phyloP scores from a whole-genome alignment of 2,888 invertebrate genomes.

The Muschampia plurimacula region DNA sequence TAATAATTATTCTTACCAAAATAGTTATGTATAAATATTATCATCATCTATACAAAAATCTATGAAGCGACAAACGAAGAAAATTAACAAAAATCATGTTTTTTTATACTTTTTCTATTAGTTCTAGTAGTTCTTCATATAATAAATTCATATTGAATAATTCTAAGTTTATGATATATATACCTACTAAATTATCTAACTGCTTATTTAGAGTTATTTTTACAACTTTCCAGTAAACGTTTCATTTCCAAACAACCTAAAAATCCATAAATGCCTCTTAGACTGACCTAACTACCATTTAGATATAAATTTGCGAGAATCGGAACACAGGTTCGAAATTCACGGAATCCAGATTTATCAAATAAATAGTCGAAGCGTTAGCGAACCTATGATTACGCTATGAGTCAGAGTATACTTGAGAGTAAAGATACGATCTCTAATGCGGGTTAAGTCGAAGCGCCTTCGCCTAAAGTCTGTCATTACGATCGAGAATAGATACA shows the following conservation, averaged over 20 bases:
- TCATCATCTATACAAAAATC: no score
- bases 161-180: no score
- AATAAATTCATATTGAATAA: no score
- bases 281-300: constrained; percentile 48
- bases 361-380: constrained; percentile 63
- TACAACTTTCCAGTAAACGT: constrained; percentile 4
- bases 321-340: constrained; percentile 54
- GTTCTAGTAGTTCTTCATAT: no score
- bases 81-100: no score
- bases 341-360: constrained; percentile 58
- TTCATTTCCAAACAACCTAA: constrained; percentile 15
- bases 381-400: constrained; percentile 69
- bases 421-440: constrained; percentile 57
- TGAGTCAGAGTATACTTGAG: constrained; percentile 57
- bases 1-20: no score
- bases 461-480: constrained; percentile 52
- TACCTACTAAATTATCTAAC: no score
- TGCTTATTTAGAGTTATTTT: no score
- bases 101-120: no score
- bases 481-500: constrained; percentile 40
- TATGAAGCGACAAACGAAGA: no score
- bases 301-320: constrained; percentile 55
- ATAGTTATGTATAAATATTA: no score
- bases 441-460: constrained; percentile 48
- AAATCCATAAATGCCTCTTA: constrained; percentile 19